Evolutionary conservation across 2,113 vertebrate species (phyloP), one percentile per base, ranked within the genome.

Genomic region (Grammomys surdaster): DNA sequence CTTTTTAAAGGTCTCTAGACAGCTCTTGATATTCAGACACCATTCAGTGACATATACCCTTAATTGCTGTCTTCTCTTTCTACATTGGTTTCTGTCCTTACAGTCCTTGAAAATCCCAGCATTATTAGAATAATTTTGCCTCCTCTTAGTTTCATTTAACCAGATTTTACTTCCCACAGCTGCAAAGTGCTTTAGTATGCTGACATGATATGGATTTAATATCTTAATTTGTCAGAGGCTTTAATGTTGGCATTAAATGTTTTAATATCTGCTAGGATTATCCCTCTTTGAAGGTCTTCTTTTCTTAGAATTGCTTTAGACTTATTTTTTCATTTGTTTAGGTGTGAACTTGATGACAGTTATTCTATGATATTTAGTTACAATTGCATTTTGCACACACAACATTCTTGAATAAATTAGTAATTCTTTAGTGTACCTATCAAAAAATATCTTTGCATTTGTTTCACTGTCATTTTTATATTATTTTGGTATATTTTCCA

Each of bases 111-210:
- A 90, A 86, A 24, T 82, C 33, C 12, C 11, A 1, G 43, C 14
- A 70, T 90, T 91, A n/a, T 40, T 84, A 95, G 51, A 90, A 72
- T 93, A 69, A n/a, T 76, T 28, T 75, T 94, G 63, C 46, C 2
- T 90, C 5, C 65, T 11, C 56, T 88, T 16, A 76, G 31, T 4
- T 77, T 5, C 22, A 54, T 63, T 90, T 63, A 96, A 43, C 17
- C 1, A n/a, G 4, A 77, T 96, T 81, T 36, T 51, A 28, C 85
- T 89, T 88, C 58, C 31, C 40, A 43, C 0, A 77, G 13, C 46
- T 88, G 58, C 36, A 77, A 65, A 60, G 20, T 63, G 1, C 33
- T 90, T 85, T 81, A 65, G 54, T 86, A 86, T 69, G 3, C 46
- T 90, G 24, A 92, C 14, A 48, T 69, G 70, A 40, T 19, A 14